phyloP scores from a whole-genome alignment of 2,888 invertebrate genomes.

The Lomographa bimaculata region DNA sequence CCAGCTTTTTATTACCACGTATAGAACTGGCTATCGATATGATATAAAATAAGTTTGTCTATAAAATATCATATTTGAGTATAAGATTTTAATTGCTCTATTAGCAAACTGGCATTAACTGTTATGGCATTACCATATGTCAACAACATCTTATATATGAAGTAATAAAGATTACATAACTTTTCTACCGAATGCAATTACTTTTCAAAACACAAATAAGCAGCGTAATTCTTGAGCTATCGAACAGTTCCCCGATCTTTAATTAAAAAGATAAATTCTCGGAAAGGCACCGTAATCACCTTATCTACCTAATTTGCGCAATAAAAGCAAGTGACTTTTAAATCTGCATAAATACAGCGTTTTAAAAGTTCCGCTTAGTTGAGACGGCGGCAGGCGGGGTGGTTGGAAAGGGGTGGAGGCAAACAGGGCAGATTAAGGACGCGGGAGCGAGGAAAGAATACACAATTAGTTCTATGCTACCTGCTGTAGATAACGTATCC shows the following conservation, averaged over 20 bases:
- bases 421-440: conserved; percentile 78
- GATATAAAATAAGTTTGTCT: not conserved
- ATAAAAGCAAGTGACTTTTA: conserved; percentile 55
- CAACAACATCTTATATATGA: too few species aligned
- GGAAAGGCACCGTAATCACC: conserved; percentile 46
- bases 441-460: conserved; percentile 81
- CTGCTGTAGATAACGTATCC: conserved; percentile 77
- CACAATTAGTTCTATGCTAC: conserved; percentile 81
- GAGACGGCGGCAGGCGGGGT: conserved; percentile 55
- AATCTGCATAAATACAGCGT: conserved; percentile 67
- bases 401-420: conserved; percentile 48
- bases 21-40: not conserved
- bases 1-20: conserved; percentile 3
- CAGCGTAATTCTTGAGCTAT: conserved; percentile 19
- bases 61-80: conserved; percentile 1
- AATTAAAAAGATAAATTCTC: conserved; percentile 42
- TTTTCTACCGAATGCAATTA: conserved; percentile 4
- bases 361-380: conserved; percentile 80
- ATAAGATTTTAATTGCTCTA: conserved; percentile 22
- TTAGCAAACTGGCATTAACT: conserved; percentile 29
- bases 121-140: too few species aligned
- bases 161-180: not conserved
- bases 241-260: conserved; percentile 30
- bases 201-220: conserved; percentile 5
- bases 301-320: conserved; percentile 53